These are phyloP conservation scores for Drosophila birchii DNA, from an alignment of 2,888 invertebrate genomes.

Conservation along the genomic window DNA sequence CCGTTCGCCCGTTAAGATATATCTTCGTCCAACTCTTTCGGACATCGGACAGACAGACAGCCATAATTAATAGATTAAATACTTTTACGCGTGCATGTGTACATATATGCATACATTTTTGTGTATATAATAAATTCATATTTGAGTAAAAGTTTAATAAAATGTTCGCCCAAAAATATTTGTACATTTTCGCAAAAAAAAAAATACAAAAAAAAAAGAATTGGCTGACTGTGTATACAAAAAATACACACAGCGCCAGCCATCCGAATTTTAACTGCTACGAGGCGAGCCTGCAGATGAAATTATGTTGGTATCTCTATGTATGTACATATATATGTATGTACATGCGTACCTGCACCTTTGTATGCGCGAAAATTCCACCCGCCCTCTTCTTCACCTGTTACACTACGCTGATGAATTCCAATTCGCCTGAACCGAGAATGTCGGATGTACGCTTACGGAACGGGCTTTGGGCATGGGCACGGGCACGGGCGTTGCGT, in stretches of 20 bases:
- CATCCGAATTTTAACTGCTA: constrained; percentile 27
- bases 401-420: constrained; percentile 60
- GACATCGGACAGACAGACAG: constrained; percentile 34
- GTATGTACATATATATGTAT: constrained; percentile 19
- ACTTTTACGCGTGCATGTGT: constrained; percentile 40
- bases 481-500: constrained; percentile 25
- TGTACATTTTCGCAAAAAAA: constrained; percentile 19
- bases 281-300: constrained; percentile 44
- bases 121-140: constrained; percentile 42
- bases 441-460: constrained; percentile 24
- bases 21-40: constrained; percentile 40
- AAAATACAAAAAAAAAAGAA: neutral
- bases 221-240: constrained; percentile 19
- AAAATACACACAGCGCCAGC: constrained; percentile 4
- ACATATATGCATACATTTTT: constrained; percentile 35
- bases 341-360: constrained; percentile 45
- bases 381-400: constrained; percentile 73
- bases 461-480: constrained; percentile 16
- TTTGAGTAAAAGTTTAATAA: constrained; percentile 46
- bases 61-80: constrained; percentile 51
- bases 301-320: constrained; percentile 54
- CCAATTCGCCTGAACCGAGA: constrained; percentile 29
- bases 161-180: constrained; percentile 35
- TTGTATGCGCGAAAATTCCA: constrained; percentile 69
- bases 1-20: constrained; percentile 16